Percentiles rank a stretch among this genome's conserved stretches.
phyloP scores from a whole-genome alignment of 2,797 vertebrate genomes.

The Euphonia xanthogaster region DNA sequence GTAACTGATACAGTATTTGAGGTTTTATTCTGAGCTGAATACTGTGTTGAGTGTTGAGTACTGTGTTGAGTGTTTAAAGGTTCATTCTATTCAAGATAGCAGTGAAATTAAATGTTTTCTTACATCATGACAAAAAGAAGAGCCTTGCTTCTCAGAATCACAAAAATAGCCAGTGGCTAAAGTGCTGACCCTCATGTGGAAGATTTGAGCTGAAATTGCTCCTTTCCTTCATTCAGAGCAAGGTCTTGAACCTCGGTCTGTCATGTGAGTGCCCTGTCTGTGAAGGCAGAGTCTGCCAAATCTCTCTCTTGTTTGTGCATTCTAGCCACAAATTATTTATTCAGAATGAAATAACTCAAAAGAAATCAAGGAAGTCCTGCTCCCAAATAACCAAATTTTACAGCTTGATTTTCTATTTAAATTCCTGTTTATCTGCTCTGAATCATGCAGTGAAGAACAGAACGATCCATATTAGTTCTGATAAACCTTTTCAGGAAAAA shows the following conservation, averaged over 20 bases:
- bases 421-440: neutral
- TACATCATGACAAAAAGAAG: neutral
- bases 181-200: neutral
- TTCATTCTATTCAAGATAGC: neutral
- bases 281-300: neutral
- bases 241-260: conserved; percentile 28
- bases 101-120: neutral
- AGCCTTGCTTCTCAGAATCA: neutral
- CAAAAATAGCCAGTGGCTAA: conserved; percentile 18
- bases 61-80: neutral
- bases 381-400: neutral
- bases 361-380: neutral
- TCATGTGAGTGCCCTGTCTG: neutral
- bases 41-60: neutral
- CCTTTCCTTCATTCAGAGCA: conserved; percentile 12
- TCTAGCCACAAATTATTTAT: neutral
- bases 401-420: neutral
- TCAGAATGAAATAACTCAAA: neutral
- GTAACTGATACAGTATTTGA: neutral
- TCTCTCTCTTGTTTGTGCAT: neutral
- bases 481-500: neutral
- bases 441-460: neutral
- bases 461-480: neutral
- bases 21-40: neutral
- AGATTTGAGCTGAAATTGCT: neutral